Evolutionary conservation across 2,113 vertebrate species (phyloP).

Genomic region (Melospiza melodia): DNA sequence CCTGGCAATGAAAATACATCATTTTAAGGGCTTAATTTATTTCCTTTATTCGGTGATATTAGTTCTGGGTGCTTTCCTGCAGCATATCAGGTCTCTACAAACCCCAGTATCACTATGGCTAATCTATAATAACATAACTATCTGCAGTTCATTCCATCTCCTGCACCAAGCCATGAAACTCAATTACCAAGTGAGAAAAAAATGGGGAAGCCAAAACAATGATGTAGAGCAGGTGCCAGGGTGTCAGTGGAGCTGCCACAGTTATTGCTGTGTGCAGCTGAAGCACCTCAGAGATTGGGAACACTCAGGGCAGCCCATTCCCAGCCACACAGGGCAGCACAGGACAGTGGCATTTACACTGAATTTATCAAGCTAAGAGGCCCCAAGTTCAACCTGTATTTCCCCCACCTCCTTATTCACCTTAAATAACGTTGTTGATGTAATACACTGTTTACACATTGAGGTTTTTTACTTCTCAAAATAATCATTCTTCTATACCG

Average conservation of each 20-base stretch:
- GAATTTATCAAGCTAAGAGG: not conserved
- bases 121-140: constrained; percentile 34
- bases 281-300: not conserved
- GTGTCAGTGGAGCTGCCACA: not conserved
- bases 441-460: not conserved
- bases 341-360: not conserved
- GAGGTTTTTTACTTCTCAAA: not conserved
- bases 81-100: constrained; percentile 3
- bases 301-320: not conserved
- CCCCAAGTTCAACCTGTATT: not conserved
- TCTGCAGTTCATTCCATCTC: constrained; percentile 4
- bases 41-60: constrained; percentile 18
- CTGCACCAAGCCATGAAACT: constrained; percentile 43
- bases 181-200: constrained; percentile 35
- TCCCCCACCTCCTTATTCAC: not conserved
- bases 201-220: not conserved
- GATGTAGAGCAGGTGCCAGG: not conserved
- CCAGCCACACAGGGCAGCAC: not conserved
- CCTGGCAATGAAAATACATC: constrained; percentile 41
- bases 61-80: constrained; percentile 25
- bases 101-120: constrained; percentile 8
- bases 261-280: not conserved
- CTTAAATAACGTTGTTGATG: not conserved
- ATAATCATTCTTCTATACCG: not conserved
- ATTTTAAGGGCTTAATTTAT: constrained; percentile 38